A percentile compares a stretch with the other conserved stretches of the same genome.
These are phyloP conservation scores for Myotis findleyi DNA, from an alignment of 2,797 vertebrate species.

Conservation along the genomic window DNA sequence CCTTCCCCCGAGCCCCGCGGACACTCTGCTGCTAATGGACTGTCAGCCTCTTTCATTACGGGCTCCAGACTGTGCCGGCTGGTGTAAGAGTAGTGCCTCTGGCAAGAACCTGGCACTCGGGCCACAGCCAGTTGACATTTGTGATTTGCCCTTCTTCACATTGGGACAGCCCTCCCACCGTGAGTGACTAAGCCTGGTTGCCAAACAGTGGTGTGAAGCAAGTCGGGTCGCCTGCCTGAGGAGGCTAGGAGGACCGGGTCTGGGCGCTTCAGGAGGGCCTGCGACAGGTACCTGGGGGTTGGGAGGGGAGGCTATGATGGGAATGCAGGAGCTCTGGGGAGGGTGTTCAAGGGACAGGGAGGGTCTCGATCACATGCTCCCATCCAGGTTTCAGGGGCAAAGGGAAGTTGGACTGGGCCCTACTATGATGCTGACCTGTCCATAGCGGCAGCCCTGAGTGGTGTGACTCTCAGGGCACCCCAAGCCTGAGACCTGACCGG, in stretches of 20 bases:
- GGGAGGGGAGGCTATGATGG: not conserved
- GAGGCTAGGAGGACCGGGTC: not conserved
- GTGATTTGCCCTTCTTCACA: slow-evolving; percentile 37
- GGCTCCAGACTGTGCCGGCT: slow-evolving; percentile 27
- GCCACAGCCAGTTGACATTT: slow-evolving; percentile 59
- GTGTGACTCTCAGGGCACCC: not conserved
- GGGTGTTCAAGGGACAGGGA: not conserved
- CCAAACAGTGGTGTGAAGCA: not conserved
- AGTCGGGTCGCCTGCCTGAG: not conserved
- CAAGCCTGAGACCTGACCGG: not conserved
- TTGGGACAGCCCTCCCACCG: not conserved
- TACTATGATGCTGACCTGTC: not conserved
- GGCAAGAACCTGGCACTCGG: slow-evolving; percentile 45
- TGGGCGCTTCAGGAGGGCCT: not conserved
- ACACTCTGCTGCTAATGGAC: slow-evolving; percentile 52
- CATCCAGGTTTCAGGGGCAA: not conserved
- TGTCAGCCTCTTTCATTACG: slow-evolving; percentile 38
- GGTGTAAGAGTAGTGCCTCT: not conserved
- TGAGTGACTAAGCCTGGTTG: not conserved
- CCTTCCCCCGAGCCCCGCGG: not conserved
- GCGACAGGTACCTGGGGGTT: too few relatives aligned
- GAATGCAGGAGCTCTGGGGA: not conserved
- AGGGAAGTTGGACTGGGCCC: not conserved
- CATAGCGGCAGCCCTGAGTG: not conserved
- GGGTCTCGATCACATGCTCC: not conserved